phyloP scores from a whole-genome alignment of 2,888 invertebrate species.

The Augiades crinisus region DNA sequence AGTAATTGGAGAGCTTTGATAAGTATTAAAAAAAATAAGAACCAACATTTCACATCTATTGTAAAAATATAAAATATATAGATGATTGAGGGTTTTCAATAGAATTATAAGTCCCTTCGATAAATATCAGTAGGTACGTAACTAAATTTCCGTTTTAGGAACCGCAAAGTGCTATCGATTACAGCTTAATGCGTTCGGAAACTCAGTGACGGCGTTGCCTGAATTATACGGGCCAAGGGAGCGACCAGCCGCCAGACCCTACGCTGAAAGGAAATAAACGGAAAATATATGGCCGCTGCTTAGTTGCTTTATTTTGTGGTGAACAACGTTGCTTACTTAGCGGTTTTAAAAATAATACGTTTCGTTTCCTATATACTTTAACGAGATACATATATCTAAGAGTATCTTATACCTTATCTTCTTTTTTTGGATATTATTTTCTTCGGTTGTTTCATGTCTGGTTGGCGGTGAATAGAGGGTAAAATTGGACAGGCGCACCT shows the following conservation, averaged over 20 bases:
- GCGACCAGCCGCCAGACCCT: conserved; percentile 26
- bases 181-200: conserved; percentile 40
- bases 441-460: too few species aligned
- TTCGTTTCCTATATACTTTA: too few species aligned
- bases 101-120: too few species aligned
- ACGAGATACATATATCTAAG: too few species aligned
- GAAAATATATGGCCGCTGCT: conserved; percentile 28
- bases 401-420: neutral
- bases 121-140: neutral
- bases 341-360: neutral
- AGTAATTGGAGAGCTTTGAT: too few species aligned
- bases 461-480: too few species aligned
- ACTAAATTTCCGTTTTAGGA: neutral
- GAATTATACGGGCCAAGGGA: conserved; percentile 46
- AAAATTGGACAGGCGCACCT: too few species aligned
- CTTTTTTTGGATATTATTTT: too few species aligned
- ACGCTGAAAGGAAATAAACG: conserved; percentile 32
- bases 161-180: conserved; percentile 34
- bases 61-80: too few species aligned
- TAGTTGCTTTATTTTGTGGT: conserved; percentile 12
- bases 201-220: conserved; percentile 42
- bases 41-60: too few species aligned
- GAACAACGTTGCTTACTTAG: conserved; percentile 5
- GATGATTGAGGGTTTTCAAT: too few species aligned
- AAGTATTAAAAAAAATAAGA: too few species aligned